Evolutionary conservation across 2,113 vertebrate species (phyloP).

Genomic region (Chloropsis cyanopogon): DNA sequence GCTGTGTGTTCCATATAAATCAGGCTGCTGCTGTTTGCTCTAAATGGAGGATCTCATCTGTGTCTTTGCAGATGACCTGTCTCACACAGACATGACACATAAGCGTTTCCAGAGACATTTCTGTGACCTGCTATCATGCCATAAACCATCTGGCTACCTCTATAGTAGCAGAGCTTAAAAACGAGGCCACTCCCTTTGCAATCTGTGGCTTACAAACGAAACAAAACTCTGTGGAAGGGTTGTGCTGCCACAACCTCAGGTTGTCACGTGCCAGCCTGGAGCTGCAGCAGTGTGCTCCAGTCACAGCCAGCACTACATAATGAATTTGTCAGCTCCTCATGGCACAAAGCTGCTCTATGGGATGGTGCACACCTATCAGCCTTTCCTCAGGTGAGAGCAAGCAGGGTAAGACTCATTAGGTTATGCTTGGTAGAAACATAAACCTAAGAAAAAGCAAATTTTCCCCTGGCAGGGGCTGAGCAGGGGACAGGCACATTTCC

Average conservation of each 20-base stretch:
- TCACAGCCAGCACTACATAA: background rate
- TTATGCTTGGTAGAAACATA: background rate
- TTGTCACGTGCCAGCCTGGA: background rate
- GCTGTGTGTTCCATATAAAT: background rate
- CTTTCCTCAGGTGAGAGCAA: background rate
- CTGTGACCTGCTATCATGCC: background rate
- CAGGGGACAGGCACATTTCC: background rate
- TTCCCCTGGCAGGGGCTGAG: background rate
- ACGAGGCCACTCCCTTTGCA: background rate
- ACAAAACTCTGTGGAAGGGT: background rate
- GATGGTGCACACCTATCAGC: background rate
- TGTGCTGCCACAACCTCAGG: background rate
- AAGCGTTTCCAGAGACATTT: conserved; percentile 2
- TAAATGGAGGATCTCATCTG: background rate
- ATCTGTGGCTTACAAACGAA: background rate
- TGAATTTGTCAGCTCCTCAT: background rate
- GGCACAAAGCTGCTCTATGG: background rate
- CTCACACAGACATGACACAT: background rate
- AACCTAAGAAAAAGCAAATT: background rate
- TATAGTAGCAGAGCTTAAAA: background rate
- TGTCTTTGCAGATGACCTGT: background rate
- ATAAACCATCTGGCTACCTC: conserved; percentile 16
- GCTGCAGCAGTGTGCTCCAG: background rate
- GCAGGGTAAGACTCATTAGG: background rate
- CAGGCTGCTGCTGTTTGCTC: background rate